A percentile compares a stretch with the other conserved stretches of the same genome.
Conservation (phyloP, 2,797 vertebrate genomes). For the Sebastes cheni region DNA sequence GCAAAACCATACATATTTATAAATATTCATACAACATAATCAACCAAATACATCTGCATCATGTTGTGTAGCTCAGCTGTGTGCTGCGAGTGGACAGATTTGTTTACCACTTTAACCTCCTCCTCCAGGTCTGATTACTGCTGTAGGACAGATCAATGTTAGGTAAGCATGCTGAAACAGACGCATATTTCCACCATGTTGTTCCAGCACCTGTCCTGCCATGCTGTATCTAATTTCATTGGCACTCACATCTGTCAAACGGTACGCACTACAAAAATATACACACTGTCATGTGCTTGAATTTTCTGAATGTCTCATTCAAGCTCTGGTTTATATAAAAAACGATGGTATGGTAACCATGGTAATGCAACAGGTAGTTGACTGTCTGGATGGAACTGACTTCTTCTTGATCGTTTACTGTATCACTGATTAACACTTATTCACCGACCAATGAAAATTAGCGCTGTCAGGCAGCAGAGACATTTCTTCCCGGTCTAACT, state of each 20-base stretch:
- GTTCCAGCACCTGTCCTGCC: conserved; percentile 14
- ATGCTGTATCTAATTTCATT: background rate
- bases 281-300: background rate
- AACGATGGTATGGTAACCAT: too few relatives aligned
- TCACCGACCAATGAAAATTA: background rate
- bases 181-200: background rate
- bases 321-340: background rate
- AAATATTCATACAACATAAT: too few relatives aligned
- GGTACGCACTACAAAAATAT: background rate
- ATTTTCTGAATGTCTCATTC: background rate
- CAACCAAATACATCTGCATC: background rate
- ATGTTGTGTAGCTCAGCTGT: background rate
- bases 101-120: background rate
- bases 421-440: background rate
- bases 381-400: background rate
- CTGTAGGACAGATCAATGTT: conserved; percentile 6
- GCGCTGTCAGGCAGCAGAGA: background rate
- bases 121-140: background rate
- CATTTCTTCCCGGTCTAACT: background rate
- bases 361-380: background rate
- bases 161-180: background rate
- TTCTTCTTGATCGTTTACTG: fast-evolving
- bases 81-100: background rate
- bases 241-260: conserved; percentile 3
- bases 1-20: too few relatives aligned